Conservation (phyloP, 2,113 vertebrate species). For the Phalacrocorax carbo region DNA sequence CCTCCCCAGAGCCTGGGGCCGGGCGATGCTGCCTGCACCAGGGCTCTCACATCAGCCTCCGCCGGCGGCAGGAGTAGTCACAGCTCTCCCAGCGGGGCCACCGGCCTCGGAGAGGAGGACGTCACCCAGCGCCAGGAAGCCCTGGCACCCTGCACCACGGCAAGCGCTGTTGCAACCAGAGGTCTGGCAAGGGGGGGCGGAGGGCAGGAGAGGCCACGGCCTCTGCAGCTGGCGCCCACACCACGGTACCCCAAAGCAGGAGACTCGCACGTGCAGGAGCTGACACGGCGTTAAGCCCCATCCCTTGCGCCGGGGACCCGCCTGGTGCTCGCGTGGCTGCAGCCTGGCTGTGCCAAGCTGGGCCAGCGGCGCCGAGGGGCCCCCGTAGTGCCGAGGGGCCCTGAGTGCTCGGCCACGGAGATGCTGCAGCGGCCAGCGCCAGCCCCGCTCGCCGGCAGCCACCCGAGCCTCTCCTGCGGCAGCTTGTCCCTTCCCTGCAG, state of each 20-base stretch:
- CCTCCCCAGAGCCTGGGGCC: background rate
- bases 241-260: background rate
- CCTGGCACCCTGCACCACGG: accelerated
- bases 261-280: accelerated
- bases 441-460: accelerated
- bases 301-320: background rate
- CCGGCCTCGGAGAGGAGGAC: accelerated
- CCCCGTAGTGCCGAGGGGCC: background rate
- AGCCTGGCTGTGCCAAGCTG: background rate
- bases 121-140: accelerated
- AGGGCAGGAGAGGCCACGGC: background rate
- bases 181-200: accelerated
- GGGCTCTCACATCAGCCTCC: background rate
- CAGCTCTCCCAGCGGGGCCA: background rate
- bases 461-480: background rate
- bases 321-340: background rate
- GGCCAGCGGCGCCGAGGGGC: background rate
- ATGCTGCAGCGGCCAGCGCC: background rate
- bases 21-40: accelerated
- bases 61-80: background rate
- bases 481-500: background rate
- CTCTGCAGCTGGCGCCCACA: background rate
- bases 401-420: background rate
- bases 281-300: accelerated
- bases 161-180: background rate